These are phyloP conservation scores for Drosophila biarmipes DNA, from an alignment of 1,140 invertebrate species.

Conservation along the genomic window DNA sequence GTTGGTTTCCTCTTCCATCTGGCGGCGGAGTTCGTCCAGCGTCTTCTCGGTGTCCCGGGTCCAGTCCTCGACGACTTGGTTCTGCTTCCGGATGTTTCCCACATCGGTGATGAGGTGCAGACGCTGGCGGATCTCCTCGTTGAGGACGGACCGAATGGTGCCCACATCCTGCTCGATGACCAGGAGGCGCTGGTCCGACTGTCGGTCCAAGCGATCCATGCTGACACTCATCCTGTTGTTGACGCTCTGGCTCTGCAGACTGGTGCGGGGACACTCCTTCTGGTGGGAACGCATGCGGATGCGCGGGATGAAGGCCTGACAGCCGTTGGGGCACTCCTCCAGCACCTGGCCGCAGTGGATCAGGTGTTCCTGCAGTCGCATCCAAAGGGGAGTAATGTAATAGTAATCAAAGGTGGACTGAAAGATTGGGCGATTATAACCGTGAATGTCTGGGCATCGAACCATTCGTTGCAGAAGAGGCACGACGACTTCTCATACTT, in stretches of 20 bases:
- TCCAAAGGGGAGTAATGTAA: background rate
- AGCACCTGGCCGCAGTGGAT: conserved; percentile 88
- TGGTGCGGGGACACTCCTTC: conserved; percentile 85
- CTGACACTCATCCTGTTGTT: conserved; percentile 56
- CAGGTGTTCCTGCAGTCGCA: conserved; percentile 86
- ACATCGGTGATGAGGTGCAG: conserved; percentile 82
- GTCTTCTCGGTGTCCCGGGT: conserved; percentile 68
- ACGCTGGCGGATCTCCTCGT: conserved; percentile 81
- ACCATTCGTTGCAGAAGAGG: conserved; percentile 87
- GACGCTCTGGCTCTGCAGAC: conserved; percentile 30
- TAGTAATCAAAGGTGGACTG: background rate
- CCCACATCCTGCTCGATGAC: conserved; percentile 75
- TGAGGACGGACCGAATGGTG: conserved; percentile 76
- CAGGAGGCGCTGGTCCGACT: conserved; percentile 65
- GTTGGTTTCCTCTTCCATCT: conserved; percentile 64
- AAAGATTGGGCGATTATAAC: conserved; percentile 61
- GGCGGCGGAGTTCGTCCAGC: conserved; percentile 47
- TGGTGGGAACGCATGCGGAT: conserved; percentile 86
- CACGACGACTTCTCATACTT: conserved; percentile 85
- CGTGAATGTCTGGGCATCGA: conserved; percentile 86
- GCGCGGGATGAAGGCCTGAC: conserved; percentile 88
- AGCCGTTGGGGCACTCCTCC: conserved; percentile 88
- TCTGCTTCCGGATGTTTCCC: conserved; percentile 79
- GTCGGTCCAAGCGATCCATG: conserved; percentile 66
- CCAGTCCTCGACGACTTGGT: conserved; percentile 83